Base-by-base conservation (phyloP, 2,113 vertebrate species). In the Hemichromis elongatus region DNA sequence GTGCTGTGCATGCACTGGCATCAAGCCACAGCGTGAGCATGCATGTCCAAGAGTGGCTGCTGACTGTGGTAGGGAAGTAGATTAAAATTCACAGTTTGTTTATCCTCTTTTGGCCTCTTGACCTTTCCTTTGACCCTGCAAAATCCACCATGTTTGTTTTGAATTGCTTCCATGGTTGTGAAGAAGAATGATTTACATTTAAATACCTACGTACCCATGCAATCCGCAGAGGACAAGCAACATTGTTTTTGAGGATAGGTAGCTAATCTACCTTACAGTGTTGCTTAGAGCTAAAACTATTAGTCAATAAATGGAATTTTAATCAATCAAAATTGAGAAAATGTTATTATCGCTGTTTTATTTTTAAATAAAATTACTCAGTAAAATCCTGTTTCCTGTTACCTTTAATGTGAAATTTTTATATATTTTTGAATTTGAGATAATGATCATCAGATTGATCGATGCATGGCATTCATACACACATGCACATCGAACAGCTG, bases 71-170 rank as follows among this genome's bases (percentile, higher is more conserved):
- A 47, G 42, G 26, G 35, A 79, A 68, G 26, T 68, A 50, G 77
- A 86, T 83, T 83, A n/a, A 90, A 54, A 84, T 83, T 90, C 87
- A 91, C 86, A 93, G 81, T 90, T 93, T 92, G 83, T 87, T 86
- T 92, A 88, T 47, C 89, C 88, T 79, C 37, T 21, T 61, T 30
- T 91, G 85, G 80, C 86, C 90, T 85, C 89, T 59, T 92, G 88
- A 90, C 87, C 56, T 89, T 81, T 90, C 40, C 37, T 35, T 50
- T 37, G 80, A 85, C 56, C 80, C 80, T 55, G n/a, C 53, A 90
- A 83, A 90, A 90, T 45, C 78, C 55, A 35, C 24, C 80, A 82
- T 61, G 63, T 42, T 33, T 24, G 45, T 90, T 88, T 73, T 79
- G 78, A 81, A 77, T 77, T 37, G 75, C 77, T 52, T 59, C 42